These are phyloP conservation scores for Brachyptera putata DNA, from an alignment of 2,888 invertebrate species.

Conservation along the genomic window DNA sequence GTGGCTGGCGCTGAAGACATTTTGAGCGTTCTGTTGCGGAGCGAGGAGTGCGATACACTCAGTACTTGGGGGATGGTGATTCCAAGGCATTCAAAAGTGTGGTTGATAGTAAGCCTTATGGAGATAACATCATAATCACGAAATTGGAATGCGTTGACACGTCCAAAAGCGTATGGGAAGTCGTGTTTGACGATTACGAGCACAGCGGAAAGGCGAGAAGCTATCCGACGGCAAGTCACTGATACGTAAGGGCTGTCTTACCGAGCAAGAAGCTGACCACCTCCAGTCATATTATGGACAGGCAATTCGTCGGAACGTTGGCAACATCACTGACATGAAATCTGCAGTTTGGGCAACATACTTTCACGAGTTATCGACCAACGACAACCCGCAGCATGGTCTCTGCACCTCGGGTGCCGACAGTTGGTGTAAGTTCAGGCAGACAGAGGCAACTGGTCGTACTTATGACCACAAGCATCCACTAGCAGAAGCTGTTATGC, in stretches of 20 bases:
- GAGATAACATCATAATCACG: no score
- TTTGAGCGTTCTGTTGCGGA: not conserved
- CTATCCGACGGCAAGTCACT: not conserved
- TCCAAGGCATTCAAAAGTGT: no score
- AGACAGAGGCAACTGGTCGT: conserved; percentile 5
- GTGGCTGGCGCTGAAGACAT: not conserved
- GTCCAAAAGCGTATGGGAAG: not conserved
- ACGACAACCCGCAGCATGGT: conserved; percentile 18
- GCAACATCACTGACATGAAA: not conserved
- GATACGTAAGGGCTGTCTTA: not conserved
- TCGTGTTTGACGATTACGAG: not conserved
- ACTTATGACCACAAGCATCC: conserved; percentile 20
- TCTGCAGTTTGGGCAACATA: conserved; percentile 22
- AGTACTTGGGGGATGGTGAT: no score
- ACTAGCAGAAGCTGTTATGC: conserved; percentile 19
- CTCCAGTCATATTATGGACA: conserved; percentile 10
- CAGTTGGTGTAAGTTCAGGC: conserved; percentile 22
- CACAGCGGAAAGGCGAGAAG: not conserved
- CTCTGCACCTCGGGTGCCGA: conserved; percentile 11
- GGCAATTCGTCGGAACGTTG: not conserved
- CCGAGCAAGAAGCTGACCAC: not conserved
- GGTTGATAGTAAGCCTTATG: no score
- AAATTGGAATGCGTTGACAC: not conserved
- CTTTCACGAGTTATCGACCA: conserved; percentile 21
- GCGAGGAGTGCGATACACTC: no score